Evolutionary conservation across 2,113 vertebrate species (phyloP).

Genomic region (Cryptoleucopteryx plumbea): DNA sequence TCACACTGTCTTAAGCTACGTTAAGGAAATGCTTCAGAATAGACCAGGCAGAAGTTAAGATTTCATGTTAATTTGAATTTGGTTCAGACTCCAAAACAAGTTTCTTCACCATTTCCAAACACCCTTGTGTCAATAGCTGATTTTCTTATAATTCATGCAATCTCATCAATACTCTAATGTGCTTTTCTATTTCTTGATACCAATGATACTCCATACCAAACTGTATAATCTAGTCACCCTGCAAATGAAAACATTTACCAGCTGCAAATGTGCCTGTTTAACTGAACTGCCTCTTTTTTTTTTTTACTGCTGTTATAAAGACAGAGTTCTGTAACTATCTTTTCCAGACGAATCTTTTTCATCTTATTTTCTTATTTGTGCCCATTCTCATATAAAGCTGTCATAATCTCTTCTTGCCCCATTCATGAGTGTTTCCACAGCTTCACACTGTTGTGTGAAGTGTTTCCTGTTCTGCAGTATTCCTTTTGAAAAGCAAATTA

Average conservation of each 20-base stretch:
- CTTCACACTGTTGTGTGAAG: neutral
- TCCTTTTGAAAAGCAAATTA: neutral
- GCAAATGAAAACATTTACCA: neutral
- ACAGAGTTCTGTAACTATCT: neutral
- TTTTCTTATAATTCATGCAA: neutral
- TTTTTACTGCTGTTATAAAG: neutral
- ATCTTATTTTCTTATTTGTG: neutral
- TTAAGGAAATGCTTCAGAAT: neutral
- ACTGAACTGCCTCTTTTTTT: neutral
- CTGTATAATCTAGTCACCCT: neutral
- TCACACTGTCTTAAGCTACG: neutral
- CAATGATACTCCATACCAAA: neutral
- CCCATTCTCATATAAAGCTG: neutral
- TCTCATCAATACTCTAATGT: neutral
- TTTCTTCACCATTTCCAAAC: neutral
- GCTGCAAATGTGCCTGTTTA: neutral
- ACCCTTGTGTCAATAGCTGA: neutral
- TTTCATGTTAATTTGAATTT: neutral
- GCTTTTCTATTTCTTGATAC: neutral
- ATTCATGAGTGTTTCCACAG: neutral
- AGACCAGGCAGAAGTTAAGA: neutral
- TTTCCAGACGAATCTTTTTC: neutral
- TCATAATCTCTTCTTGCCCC: neutral
- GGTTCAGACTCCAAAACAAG: neutral
- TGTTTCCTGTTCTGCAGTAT: neutral